Conservation (phyloP, 2,113 vertebrate species). For the Callithrix jacchus region DNA sequence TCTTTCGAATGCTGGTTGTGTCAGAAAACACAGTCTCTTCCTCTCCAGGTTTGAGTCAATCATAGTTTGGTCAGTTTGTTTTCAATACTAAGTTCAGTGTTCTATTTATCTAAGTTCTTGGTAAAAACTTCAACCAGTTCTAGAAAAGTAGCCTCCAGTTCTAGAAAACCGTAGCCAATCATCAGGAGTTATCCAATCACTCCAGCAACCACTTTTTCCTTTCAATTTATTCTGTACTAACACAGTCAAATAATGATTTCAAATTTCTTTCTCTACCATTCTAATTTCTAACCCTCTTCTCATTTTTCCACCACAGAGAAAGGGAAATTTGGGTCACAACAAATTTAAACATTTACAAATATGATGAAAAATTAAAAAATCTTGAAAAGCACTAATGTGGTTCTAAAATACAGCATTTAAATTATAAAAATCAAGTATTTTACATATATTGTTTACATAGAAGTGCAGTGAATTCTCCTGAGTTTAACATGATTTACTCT, state of each 20-base stretch:
- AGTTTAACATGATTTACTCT: neutral
- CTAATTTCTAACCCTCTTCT: neutral
- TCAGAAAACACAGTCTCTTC: neutral
- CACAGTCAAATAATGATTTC: neutral
- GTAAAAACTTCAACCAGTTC: neutral
- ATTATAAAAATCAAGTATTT: conserved; percentile 17
- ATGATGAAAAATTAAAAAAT: neutral
- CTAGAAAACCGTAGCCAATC: neutral
- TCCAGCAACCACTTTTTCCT: neutral
- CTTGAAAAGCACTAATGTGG: neutral
- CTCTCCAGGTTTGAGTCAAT: neutral
- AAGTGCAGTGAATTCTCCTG: neutral
- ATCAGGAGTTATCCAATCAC: neutral
- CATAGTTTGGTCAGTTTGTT: neutral
- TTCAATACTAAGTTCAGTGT: neutral
- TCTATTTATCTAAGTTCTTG: neutral
- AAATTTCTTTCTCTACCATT: neutral
- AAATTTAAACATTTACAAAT: conserved; percentile 9
- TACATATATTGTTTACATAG: neutral
- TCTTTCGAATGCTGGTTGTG: neutral
- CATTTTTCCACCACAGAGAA: neutral
- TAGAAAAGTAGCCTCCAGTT: neutral
- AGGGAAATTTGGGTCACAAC: neutral
- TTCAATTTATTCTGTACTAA: neutral
- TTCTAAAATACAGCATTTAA: neutral